Base-by-base conservation (phyloP, 1,140 invertebrate species). In the Cherax destructor region DNA sequence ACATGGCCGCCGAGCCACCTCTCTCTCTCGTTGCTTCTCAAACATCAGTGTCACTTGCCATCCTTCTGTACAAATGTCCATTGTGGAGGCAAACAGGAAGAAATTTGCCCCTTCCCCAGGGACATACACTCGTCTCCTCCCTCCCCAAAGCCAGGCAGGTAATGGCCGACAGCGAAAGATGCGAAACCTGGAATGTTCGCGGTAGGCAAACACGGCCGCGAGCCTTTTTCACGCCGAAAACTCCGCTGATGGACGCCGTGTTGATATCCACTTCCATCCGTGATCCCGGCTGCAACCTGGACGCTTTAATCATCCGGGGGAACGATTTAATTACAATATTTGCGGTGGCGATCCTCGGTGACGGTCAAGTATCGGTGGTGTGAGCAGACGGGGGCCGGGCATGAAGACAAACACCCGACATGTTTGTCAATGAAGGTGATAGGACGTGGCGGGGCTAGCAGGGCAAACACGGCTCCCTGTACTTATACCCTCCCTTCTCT, bases 341-440 rank as follows among this genome's bases (percentile, higher is more conserved):
- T 74, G 69, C 69, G 13, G 16, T 24, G 24, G 69, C 69, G 69
- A 21, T 30, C 24, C 69, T 74, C n/a, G 21, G 69, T 7, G 69
- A 21, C 11, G 69, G 69, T 74, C 69, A 74, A 74, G 69, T 74
- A 74, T 30, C n/a, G 11, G 69, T 9, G 24, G 65, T 24, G 21
- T 24, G 21, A 30, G 24, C n/a, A 24, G 24, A 10, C 21, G 7
- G 69, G 69, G 69, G 21, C 13, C 24, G 69, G 69, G 69, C 69
- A 74, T 74, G 69, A 74, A 74, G 69, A 21, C 69, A 74, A 74
- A 74, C 69, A 74, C 69, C n/a, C n/a, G n/a, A 74, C 69, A 24
- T 74, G 69, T 74, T 74, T 74, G 69, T 24, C 69, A 74, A 74
- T 74, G 69, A 74, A 74, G 69, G n/a, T 74, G 69, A 74, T 74